Evolutionary conservation across 23 tunicate genomes (phyloP).

Genomic region (Phallusia fumigata): DNA sequence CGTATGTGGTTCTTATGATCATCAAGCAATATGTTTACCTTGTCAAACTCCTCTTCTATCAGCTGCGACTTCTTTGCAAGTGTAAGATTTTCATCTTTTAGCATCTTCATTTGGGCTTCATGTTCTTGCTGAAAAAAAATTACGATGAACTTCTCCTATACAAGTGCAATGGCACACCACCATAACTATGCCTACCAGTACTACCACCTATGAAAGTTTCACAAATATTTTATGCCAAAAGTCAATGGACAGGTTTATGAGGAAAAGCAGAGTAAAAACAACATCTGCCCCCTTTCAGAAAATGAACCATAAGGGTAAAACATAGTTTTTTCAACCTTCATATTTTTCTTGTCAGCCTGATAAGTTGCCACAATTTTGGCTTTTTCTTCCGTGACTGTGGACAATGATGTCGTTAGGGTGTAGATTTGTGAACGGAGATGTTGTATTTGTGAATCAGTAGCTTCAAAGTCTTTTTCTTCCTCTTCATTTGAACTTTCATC

Average conservation of each 20-base stretch:
- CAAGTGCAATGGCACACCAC: too few relatives aligned
- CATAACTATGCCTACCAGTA: too few relatives aligned
- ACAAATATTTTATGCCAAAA: too few relatives aligned
- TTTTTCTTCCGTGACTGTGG: conserved; percentile 83
- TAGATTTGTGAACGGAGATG: conserved; percentile 67
- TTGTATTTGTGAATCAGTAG: conserved; percentile 16
- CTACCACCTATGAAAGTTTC: too few relatives aligned
- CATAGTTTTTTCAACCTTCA: conserved; percentile 26
- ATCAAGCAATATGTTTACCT: conserved; percentile 15
- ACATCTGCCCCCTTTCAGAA: too few relatives aligned
- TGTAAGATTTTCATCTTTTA: conserved; percentile 45
- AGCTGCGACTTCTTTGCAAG: conserved; percentile 26
- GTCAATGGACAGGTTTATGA: too few relatives aligned
- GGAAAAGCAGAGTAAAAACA: too few relatives aligned
- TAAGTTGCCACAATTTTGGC: conserved; percentile 76
- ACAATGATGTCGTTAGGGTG: conserved; percentile 75
- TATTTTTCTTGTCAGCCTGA: conserved; percentile 82
- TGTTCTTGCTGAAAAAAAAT: conserved; percentile 50
- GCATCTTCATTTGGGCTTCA: conserved; percentile 36
- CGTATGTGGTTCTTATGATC: too few relatives aligned
- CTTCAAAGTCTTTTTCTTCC: background rate
- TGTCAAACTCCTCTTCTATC: conserved; percentile 51
- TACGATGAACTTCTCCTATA: too few relatives aligned
- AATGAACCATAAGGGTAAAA: too few relatives aligned
- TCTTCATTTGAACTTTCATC: background rate